These are phyloP conservation scores for Antheraea yamamai DNA, from an alignment of 2,888 invertebrate species.

Conservation along the genomic window DNA sequence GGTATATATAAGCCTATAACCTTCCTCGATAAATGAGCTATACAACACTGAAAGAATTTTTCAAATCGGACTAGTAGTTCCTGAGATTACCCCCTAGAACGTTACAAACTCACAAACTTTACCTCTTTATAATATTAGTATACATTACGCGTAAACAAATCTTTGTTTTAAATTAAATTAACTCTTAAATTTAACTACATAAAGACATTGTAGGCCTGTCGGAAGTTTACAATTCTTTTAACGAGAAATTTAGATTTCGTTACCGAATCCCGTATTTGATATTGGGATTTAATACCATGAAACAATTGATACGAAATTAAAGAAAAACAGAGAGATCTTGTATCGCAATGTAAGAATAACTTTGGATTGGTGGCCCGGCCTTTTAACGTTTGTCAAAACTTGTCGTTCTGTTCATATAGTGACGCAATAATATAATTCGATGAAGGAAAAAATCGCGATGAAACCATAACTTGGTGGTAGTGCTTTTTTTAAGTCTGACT, in stretches of 20 bases:
- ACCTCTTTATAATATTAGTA: too few relatives aligned
- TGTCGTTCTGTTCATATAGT: neutral
- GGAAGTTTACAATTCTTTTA: neutral
- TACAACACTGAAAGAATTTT: too few relatives aligned
- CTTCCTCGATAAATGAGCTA: too few relatives aligned
- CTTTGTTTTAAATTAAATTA: neutral
- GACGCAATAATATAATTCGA: neutral
- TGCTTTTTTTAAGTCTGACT: too few relatives aligned
- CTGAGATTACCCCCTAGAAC: too few relatives aligned
- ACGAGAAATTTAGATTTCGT: neutral
- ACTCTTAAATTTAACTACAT: too few relatives aligned
- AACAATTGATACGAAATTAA: neutral
- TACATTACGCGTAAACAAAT: neutral
- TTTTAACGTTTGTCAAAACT: neutral
- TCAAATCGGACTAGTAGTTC: too few relatives aligned
- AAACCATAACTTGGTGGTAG: too few relatives aligned
- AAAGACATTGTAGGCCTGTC: neutral
- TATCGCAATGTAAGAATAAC: neutral
- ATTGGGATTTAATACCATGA: neutral
- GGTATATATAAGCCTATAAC: too few relatives aligned
- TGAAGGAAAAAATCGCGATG: too few relatives aligned
- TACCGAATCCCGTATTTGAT: neutral
- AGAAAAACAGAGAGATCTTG: too few relatives aligned
- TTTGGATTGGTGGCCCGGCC: neutral
- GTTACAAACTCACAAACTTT: too few relatives aligned